Conservation (phyloP, 2,113 vertebrate species). For the Nycticryphes semicollaris region DNA sequence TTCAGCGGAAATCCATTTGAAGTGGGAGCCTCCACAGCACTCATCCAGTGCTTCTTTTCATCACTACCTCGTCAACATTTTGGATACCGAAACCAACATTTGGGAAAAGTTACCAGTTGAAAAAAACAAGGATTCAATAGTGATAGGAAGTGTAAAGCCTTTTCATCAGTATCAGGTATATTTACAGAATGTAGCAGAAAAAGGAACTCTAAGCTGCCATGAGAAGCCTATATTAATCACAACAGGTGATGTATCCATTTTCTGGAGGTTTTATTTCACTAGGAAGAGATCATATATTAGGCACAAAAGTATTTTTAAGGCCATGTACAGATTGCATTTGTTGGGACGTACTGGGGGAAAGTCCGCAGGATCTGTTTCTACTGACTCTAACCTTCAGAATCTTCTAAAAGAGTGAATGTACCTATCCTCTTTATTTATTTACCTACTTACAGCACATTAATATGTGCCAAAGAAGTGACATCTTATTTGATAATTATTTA, state of each 20-base stretch:
- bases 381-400: not conserved
- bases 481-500: not conserved
- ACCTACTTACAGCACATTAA: not conserved
- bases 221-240: conserved; percentile 64
- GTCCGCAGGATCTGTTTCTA: not conserved
- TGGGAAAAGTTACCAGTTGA: conserved; percentile 56
- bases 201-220: conserved; percentile 76
- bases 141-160: conserved; percentile 74
- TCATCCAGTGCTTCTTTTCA: conserved; percentile 56
- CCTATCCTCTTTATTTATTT: not conserved
- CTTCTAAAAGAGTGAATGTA: not conserved
- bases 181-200: conserved; percentile 75
- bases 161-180: conserved; percentile 79
- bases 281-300: not conserved
- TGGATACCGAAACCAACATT: conserved; percentile 65
- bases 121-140: conserved; percentile 63
- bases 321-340: not conserved
- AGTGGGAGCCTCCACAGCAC: conserved; percentile 72
- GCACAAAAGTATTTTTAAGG: not conserved
- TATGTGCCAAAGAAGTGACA: not conserved
- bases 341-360: not conserved
- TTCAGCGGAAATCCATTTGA: conserved; percentile 75
- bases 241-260: conserved; percentile 75
- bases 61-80: conserved; percentile 74
- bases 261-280: not conserved